phyloP scores from a whole-genome alignment of 2,113 vertebrate genomes.

The Urocolius indicus region DNA sequence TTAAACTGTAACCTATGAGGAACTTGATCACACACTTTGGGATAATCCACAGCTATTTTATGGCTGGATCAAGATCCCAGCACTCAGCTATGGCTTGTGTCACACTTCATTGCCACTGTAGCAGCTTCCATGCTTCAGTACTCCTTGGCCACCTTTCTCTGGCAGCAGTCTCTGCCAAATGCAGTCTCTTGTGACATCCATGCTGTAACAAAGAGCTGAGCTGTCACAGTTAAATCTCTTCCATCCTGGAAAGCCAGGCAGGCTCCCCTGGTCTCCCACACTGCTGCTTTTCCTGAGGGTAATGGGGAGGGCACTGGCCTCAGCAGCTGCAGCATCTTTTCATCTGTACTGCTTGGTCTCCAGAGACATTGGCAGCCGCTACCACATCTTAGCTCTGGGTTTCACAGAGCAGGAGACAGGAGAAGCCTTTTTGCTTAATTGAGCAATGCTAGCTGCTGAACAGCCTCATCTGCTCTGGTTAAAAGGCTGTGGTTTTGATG shows the following conservation, averaged over 20 bases:
- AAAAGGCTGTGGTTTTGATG: background rate
- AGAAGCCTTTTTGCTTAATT: background rate
- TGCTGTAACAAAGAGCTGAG: background rate
- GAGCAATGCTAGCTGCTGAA: background rate
- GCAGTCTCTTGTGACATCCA: background rate
- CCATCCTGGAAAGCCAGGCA: background rate
- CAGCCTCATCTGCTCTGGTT: background rate
- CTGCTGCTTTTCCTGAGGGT: background rate
- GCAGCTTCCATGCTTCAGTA: background rate
- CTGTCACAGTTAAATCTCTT: background rate
- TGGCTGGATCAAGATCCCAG: background rate
- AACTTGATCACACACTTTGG: background rate
- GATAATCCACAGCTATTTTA: background rate
- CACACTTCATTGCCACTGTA: background rate
- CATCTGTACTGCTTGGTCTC: background rate
- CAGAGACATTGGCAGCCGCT: background rate
- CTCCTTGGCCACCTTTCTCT: background rate
- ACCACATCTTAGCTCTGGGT: background rate
- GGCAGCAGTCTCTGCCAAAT: background rate
- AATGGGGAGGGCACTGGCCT: background rate
- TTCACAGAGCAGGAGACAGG: background rate
- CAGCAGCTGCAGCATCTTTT: background rate
- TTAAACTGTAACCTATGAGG: background rate
- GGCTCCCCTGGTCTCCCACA: background rate
- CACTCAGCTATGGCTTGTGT: background rate